Conservation (phyloP, 2,797 vertebrate species). For the Microchirus variegatus region DNA sequence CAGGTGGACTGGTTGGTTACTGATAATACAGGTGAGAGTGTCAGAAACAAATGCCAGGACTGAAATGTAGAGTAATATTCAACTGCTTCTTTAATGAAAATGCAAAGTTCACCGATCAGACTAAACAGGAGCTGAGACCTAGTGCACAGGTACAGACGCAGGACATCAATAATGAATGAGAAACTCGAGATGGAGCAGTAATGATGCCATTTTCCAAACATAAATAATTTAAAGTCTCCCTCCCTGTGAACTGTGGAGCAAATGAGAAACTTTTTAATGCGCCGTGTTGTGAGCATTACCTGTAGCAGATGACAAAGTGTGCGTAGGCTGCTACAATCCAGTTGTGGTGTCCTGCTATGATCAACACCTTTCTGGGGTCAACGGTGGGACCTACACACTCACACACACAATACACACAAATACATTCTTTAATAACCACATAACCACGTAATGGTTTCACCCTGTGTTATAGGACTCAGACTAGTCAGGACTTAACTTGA, state of each 20-base stretch:
- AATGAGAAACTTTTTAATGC: neutral
- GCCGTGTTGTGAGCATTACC: slow-evolving; percentile 75
- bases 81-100: no score
- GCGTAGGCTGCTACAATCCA: slow-evolving; percentile 99
- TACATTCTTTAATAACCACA: neutral
- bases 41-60: no score
- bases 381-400: slow-evolving; percentile 85
- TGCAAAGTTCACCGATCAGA: no score
- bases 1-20: no score
- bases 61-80: no score
- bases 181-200: slow-evolving; percentile 27
- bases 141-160: neutral
- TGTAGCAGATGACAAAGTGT: slow-evolving; percentile 98
- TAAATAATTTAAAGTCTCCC: slow-evolving; percentile 24
- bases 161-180: neutral
- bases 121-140: neutral
- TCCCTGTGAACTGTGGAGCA: slow-evolving; percentile 1
- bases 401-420: slow-evolving; percentile 24
- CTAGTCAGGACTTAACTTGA: no score
- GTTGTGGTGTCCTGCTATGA: slow-evolving; percentile 97
- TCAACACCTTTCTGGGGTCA: slow-evolving; percentile 95
- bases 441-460: neutral
- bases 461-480: no score
- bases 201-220: slow-evolving; percentile 10
- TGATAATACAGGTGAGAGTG: no score